These are phyloP conservation scores for Clivina fossor DNA, from an alignment of 2,888 invertebrate species.

Conservation along the genomic window DNA sequence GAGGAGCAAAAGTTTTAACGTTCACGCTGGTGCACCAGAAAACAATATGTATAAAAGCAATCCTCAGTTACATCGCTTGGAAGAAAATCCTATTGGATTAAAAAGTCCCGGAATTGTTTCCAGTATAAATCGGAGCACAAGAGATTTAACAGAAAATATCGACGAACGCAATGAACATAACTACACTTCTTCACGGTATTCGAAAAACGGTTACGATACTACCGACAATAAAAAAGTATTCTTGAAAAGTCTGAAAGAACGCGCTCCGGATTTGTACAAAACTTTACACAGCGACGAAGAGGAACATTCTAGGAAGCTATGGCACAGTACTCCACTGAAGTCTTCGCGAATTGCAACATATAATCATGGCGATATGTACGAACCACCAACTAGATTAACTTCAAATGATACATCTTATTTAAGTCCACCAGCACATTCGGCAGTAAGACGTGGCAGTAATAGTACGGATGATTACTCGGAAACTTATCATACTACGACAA, in stretches of 20 bases:
- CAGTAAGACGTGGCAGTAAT: slow-evolving; percentile 65
- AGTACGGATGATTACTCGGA: slow-evolving; percentile 72
- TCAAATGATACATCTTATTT: slow-evolving; percentile 52
- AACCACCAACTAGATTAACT: slow-evolving; percentile 53
- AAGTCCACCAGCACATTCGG: slow-evolving; percentile 45
- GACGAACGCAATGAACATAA: slow-evolving; percentile 59
- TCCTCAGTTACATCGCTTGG: slow-evolving; percentile 71
- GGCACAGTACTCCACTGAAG: slow-evolving; percentile 45
- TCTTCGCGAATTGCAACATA: slow-evolving; percentile 44
- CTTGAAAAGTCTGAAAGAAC: slow-evolving; percentile 67
- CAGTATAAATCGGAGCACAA: slow-evolving; percentile 80
- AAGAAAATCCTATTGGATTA: slow-evolving; percentile 70
- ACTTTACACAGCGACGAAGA: slow-evolving; percentile 67
- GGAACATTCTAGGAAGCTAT: slow-evolving; percentile 47
- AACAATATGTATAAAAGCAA: slow-evolving; percentile 73
- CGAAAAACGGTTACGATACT: slow-evolving; percentile 58
- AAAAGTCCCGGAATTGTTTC: slow-evolving; percentile 87
- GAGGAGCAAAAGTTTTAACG: slow-evolving; percentile 84
- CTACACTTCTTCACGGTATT: slow-evolving; percentile 60
- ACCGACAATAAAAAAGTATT: slow-evolving; percentile 67
- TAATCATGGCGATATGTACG: slow-evolving; percentile 51
- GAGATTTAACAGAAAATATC: slow-evolving; percentile 68
- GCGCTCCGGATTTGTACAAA: slow-evolving; percentile 72
- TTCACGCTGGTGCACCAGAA: slow-evolving; percentile 60
- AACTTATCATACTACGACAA: slow-evolving; percentile 69